Evolutionary conservation across 2,888 invertebrate genomes (phyloP).

Genomic region (Panzeria rudis): DNA sequence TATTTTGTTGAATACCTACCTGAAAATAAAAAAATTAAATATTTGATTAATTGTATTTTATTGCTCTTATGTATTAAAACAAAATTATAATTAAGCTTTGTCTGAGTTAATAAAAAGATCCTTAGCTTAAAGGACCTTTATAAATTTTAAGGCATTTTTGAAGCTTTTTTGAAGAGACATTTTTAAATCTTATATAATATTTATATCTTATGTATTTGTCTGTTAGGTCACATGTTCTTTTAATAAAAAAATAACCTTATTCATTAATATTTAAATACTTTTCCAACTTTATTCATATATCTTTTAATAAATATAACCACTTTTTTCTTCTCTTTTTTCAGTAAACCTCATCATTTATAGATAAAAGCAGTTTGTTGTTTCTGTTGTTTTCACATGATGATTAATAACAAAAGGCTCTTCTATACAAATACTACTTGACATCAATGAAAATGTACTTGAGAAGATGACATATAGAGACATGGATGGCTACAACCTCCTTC

Average conservation of each 20-base stretch:
- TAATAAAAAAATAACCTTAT: not conserved
- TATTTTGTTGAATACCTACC: not conserved
- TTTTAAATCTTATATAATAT: not conserved
- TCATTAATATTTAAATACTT: conserved; percentile 30
- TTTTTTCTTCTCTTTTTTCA: not conserved
- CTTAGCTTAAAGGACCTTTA: not conserved
- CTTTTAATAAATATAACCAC: conserved; percentile 2
- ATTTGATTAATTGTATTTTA: not conserved
- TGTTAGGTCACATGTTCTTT: not conserved
- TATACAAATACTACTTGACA: conserved; percentile 64
- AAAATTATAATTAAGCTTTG: not conserved
- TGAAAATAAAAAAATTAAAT: conserved; percentile 18
- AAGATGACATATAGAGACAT: conserved; percentile 40
- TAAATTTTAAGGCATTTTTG: not conserved
- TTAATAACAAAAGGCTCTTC: conserved; percentile 63
- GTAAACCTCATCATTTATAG: conserved; percentile 54
- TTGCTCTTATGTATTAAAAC: not conserved
- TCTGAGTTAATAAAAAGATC: not conserved
- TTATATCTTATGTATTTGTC: not conserved
- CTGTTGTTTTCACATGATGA: conserved; percentile 43
- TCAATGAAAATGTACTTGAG: conserved; percentile 52
- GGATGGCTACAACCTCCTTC: not conserved
- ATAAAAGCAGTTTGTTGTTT: conserved; percentile 49
- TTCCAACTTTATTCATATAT: conserved; percentile 24
- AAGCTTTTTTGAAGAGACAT: not conserved